Percentiles rank a stretch among this genome's conserved stretches.
These are phyloP conservation scores for Brachionus rotundiformis DNA, from an alignment of 1,140 invertebrate species.

Conservation along the genomic window DNA sequence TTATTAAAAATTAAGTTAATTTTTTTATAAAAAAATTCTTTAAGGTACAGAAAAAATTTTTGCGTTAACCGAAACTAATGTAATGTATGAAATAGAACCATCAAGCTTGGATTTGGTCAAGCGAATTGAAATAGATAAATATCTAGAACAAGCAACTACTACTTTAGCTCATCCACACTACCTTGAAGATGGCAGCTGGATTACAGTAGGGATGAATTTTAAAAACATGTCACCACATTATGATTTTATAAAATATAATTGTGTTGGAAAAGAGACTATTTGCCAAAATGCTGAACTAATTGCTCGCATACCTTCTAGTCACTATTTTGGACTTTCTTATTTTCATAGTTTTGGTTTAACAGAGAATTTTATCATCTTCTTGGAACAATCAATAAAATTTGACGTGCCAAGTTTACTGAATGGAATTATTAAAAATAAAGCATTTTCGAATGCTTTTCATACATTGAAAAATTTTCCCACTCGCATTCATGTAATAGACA, in stretches of 20 bases:
- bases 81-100: slow-evolving; percentile 27
- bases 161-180: slow-evolving; percentile 37
- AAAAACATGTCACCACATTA: neutral
- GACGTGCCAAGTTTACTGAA: slow-evolving; percentile 69
- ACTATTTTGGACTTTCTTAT: slow-evolving; percentile 76
- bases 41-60: neutral
- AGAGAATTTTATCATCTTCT: slow-evolving; percentile 77
- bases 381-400: slow-evolving; percentile 78
- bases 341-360: slow-evolving; percentile 86
- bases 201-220: slow-evolving; percentile 38
- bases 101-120: neutral
- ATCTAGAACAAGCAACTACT: neutral
- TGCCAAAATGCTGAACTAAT: slow-evolving; percentile 61
- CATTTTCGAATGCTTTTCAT: neutral
- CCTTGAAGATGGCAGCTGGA: slow-evolving; percentile 36
- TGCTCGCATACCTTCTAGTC: slow-evolving; percentile 72
- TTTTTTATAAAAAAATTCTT: neutral
- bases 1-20: too few species aligned
- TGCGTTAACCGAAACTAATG: slow-evolving; percentile 30
- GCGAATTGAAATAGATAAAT: neutral
- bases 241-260: slow-evolving; percentile 2
- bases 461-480: slow-evolving; percentile 57
- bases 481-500: slow-evolving; percentile 63
- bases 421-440: slow-evolving; percentile 55
- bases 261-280: slow-evolving; percentile 5